phyloP scores from a whole-genome alignment of 2,797 vertebrate genomes.

The Falco naumanni region DNA sequence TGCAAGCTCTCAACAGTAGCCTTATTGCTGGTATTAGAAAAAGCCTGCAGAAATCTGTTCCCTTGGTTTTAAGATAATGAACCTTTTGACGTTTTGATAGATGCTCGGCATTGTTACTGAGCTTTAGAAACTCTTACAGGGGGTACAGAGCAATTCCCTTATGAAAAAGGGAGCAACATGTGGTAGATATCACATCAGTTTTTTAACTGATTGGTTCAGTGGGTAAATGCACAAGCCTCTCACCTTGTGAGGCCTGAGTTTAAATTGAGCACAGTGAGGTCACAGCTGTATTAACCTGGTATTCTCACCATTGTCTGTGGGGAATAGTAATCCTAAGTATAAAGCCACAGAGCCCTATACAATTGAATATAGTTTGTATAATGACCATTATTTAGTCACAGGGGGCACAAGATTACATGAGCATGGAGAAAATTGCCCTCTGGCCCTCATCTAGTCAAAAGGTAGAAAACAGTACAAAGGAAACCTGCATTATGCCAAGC shows the following conservation, averaged over 20 bases:
- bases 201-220: conserved; percentile 73
- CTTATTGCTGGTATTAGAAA: conserved; percentile 61
- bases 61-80: conserved; percentile 79
- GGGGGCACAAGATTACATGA: conserved; percentile 79
- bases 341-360: conserved; percentile 71
- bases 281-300: conserved; percentile 80
- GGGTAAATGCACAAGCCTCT: conserved; percentile 75
- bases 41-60: conserved; percentile 67
- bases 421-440: conserved; percentile 82
- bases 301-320: conserved; percentile 70
- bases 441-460: conserved; percentile 78
- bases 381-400: conserved; percentile 84
- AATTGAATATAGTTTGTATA: conserved; percentile 77
- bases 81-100: conserved; percentile 82
- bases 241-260: conserved; percentile 76
- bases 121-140: conserved; percentile 78
- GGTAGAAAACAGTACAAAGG: conserved; percentile 76
- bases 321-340: conserved; percentile 73
- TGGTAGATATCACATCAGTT: conserved; percentile 77
- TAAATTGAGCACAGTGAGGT: conserved; percentile 77
- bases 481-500: conserved; percentile 72
- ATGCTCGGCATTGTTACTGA: conserved; percentile 75
- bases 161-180: conserved; percentile 80
- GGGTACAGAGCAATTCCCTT: conserved; percentile 73
- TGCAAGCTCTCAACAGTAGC: conserved; percentile 65